Percentiles rank a stretch among this genome's conserved stretches.
These are phyloP conservation scores for Rhinogobio ventralis DNA, from an alignment of 2,797 vertebrate species.

Conservation along the genomic window DNA sequence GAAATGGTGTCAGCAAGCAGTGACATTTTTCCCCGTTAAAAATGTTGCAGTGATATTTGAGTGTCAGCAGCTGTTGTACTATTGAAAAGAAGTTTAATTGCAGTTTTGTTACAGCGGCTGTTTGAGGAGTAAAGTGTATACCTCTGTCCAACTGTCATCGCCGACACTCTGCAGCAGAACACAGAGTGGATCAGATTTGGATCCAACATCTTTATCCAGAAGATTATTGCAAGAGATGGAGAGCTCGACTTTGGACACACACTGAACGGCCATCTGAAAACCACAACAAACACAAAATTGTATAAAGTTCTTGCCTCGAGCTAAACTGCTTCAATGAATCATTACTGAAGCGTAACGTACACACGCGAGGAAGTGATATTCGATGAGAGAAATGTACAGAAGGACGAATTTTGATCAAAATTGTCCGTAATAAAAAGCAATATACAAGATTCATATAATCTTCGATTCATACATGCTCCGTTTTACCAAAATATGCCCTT, in stretches of 20 bases:
- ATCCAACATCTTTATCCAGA: conserved; percentile 89
- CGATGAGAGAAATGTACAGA: not conserved
- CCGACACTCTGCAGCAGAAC: conserved; percentile 86
- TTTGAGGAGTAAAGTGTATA: conserved; percentile 64
- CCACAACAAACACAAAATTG: not conserved
- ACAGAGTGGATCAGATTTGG: conserved; percentile 91
- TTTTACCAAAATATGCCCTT: not conserved
- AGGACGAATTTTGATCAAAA: not conserved
- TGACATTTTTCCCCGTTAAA: not conserved
- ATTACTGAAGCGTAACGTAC: no score
- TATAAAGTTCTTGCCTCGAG: not conserved
- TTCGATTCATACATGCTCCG: not conserved
- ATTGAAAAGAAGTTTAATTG: not conserved
- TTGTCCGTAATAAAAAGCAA: not conserved
- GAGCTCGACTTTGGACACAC: conserved; percentile 86
- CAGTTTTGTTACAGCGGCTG: no score
- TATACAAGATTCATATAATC: not conserved
- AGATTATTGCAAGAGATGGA: conserved; percentile 86
- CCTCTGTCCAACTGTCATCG: conserved; percentile 86
- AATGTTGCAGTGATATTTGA: not conserved
- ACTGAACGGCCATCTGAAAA: conserved; percentile 88
- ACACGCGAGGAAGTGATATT: not conserved
- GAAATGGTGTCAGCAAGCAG: not conserved
- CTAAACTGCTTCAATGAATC: not conserved
- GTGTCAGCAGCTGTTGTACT: not conserved